Evolutionary conservation across 2,888 invertebrate genomes (phyloP), one percentile per base, ranked within the genome.

Genomic region (Apotomis turbidana): DNA sequence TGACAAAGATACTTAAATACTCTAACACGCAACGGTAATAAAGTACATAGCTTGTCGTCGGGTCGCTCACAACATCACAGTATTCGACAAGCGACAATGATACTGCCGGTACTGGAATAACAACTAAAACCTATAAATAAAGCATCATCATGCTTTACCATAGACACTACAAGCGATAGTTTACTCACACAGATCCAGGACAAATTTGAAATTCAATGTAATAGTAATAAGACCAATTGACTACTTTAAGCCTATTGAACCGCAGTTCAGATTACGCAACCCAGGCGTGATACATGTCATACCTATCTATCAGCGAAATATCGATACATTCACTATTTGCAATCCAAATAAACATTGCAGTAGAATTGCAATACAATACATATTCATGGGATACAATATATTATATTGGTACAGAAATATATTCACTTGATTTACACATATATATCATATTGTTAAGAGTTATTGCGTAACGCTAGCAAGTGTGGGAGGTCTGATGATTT

Each of bases 101-200:
- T 80, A 82, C 83, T 79, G 87, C 86, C 87, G 83, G 83, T 84
- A 87, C 82, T 82, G 83, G 81, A 83, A 80, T 81, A 80, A 85
- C 83, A 78, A 79, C 89, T 88, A 88, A 66, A 79, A 82, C 83
- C 82, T 83, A 83, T 86, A 81, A 79, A 82, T 81, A 78, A 83
- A 85, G 90, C 89, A 86, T 85, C 88, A 85, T 83, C 91, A 92
- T 91, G 91, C 92, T 85, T 86, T 81, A 87, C 87, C 87, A 91
- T 87, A 85, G 84, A 89, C 84, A 90, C 91, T 92, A 92, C 90
- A 92, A 92, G 92, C 92, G 83, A 83, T 83, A 86, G 83, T 85
- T 90, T 90, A 91, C 89, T 90, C 88, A 91, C 90, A 90, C 87
- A 85, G 79, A 88, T 90, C 89, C 89, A 85, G 87, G 83, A 87